Evolutionary conservation across 2,888 invertebrate species (phyloP), one percentile per base, ranked within the genome.

Genomic region (Ectemnius cavifrons): DNA sequence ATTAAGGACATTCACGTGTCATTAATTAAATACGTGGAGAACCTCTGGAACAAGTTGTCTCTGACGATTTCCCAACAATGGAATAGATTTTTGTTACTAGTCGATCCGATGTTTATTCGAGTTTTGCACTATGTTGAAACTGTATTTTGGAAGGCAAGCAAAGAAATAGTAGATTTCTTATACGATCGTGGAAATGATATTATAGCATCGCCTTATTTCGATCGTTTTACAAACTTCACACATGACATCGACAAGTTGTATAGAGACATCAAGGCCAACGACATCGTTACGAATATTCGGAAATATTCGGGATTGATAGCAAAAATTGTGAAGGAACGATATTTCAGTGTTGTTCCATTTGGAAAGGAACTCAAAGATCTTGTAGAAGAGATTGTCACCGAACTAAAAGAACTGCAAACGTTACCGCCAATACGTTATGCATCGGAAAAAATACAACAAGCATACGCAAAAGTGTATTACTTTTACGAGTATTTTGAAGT

Each of bases 201-300:
- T 75, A 94, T 96, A 0, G 95, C 94, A 64, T 96, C 96, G 0
- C 95, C 96, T 0, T 97, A 96, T 84, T 97, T 96, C 87, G 95
- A 94, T 81, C 95, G 95, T 83, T 94, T 97, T 13, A 93, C 95
- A 1, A 95, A 95, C 72, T 94, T 97, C 82, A 95, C 96, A 0
- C 95, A 95, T 82, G 96, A 97, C 87, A 91, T 97, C 78, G 97
- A 97, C 86, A 92, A 91, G 90, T 92, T 97, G 63, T 97, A 96
- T 89, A 94, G 94, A 69, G 97, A 97, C 84, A 92, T 97, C 6
- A 93, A 94, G 63, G 94, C 94, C 70, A 95, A 97, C 87, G 96
- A 96, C 84, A 92, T 96, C 0, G 92, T 96, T 27, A 95, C 95
- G 0, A 96, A 96, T 88, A 92, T 96, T 47, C 94, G 94, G 87